Evolutionary conservation across 1,140 invertebrate genomes (phyloP).

Genomic region (Apis dorsata): DNA sequence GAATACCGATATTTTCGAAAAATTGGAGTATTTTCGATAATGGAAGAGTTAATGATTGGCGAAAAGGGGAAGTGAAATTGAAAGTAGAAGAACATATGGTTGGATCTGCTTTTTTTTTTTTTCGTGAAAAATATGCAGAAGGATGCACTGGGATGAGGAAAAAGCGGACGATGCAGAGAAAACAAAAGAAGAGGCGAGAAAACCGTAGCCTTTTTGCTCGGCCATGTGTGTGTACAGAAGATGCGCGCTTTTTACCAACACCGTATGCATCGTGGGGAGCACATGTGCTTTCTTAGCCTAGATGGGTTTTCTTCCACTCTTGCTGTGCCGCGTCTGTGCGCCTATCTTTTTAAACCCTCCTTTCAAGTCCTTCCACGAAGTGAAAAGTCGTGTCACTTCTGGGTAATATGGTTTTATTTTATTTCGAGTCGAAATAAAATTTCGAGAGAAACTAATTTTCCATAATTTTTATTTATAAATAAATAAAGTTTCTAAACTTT

Average conservation of each 20-base stretch:
- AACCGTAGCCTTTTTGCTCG: not conserved
- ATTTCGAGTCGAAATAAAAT: too few species aligned
- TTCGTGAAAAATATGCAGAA: not conserved
- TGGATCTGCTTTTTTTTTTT: not conserved
- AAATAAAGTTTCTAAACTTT: too few species aligned
- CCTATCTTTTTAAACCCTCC: not conserved
- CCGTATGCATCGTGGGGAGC: not conserved
- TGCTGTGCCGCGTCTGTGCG: too few species aligned
- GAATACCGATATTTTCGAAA: not conserved
- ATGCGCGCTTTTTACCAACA: slow-evolving; percentile 7
- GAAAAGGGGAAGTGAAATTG: not conserved
- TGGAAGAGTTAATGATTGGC: not conserved
- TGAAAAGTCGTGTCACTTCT: not conserved
- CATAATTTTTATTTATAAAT: too few species aligned
- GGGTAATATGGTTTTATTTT: not conserved
- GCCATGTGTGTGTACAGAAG: not conserved
- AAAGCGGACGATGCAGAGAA: not conserved
- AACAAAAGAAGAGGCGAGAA: not conserved
- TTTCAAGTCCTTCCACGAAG: not conserved
- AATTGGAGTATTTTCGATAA: not conserved
- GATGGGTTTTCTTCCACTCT: slow-evolving; percentile 1
- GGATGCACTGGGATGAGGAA: not conserved
- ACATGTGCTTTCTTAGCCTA: slow-evolving; percentile 4
- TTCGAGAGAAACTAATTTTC: too few species aligned
- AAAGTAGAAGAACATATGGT: not conserved